A percentile compares a stretch with the other conserved stretches of the same genome.
Conservation (phyloP, 2,113 vertebrate species). For the Plestiodon gilberti region DNA sequence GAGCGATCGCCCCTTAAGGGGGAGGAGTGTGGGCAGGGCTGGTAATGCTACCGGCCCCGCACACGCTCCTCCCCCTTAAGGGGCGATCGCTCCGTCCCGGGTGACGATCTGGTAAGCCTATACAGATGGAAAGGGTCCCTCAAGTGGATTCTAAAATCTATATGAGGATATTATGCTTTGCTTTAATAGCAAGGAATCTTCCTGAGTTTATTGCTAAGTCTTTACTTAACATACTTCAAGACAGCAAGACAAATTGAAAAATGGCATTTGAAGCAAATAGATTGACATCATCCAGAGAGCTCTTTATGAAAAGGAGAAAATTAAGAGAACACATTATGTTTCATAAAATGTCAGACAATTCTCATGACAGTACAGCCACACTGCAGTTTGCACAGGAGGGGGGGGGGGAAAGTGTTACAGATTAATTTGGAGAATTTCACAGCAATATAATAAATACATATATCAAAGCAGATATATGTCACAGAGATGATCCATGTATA, state of each 20-base stretch:
- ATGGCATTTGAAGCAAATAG: neutral
- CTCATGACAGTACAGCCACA: neutral
- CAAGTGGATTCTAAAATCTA: neutral
- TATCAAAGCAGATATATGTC: neutral
- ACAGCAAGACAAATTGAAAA: neutral
- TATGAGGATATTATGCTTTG: neutral
- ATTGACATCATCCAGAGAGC: neutral
- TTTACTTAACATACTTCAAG: fast-evolving
- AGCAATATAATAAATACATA: neutral
- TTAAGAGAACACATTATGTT: neutral
- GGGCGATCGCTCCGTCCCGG: too few relatives aligned
- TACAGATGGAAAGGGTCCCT: neutral
- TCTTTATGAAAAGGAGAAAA: constrained; percentile 26
- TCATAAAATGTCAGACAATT: neutral
- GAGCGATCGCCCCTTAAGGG: too few relatives aligned
- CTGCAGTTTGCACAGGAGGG: neutral
- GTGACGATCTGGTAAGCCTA: too few relatives aligned
- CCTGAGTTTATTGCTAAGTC: neutral
- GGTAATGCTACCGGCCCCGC: too few relatives aligned
- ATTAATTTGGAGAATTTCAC: neutral
- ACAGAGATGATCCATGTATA: neutral
- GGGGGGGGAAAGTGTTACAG: neutral
- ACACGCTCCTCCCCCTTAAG: too few relatives aligned
- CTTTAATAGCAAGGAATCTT: neutral
- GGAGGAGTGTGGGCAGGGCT: too few relatives aligned